Evolutionary conservation across 2,888 invertebrate species (phyloP).

Genomic region (Lasioglossum morio): DNA sequence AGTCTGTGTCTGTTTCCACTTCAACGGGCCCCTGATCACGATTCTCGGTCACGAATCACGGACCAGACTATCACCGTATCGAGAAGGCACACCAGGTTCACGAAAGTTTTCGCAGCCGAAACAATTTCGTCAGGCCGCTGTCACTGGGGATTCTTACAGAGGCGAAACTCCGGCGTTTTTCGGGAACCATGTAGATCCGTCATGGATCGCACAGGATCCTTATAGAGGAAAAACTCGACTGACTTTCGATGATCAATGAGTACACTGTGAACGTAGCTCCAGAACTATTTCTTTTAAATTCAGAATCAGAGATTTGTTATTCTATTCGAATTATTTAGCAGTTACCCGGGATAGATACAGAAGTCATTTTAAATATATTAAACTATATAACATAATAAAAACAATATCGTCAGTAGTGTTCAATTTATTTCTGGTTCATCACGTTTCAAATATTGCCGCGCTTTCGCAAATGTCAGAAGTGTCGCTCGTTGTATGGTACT

Average conservation of each 20-base stretch:
- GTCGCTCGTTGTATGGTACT: not conserved
- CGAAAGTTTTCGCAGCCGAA: conserved; percentile 27
- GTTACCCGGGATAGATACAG: not conserved
- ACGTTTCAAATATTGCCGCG: not conserved
- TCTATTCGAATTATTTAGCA: not conserved
- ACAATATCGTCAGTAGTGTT: no score
- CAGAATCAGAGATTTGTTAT: not conserved
- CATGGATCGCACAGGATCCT: not conserved
- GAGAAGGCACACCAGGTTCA: conserved; percentile 57
- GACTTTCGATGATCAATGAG: not conserved
- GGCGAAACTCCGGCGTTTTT: not conserved
- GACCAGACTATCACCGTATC: conserved; percentile 30
- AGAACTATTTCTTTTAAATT: not conserved
- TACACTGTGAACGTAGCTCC: not conserved
- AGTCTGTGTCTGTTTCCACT: conserved; percentile 38
- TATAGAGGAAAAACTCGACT: not conserved
- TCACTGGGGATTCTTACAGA: conserved; percentile 22
- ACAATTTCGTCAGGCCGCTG: conserved; percentile 51
- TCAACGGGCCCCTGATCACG: conserved; percentile 36
- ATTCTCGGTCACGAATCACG: conserved; percentile 54
- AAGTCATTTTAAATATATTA: not conserved
- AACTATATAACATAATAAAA: not conserved
- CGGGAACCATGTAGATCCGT: not conserved
- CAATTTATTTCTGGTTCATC: not conserved
- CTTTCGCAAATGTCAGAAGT: not conserved